These are phyloP conservation scores for Acarapis woodi DNA, from an alignment of 1,140 invertebrate species.

Conservation along the genomic window DNA sequence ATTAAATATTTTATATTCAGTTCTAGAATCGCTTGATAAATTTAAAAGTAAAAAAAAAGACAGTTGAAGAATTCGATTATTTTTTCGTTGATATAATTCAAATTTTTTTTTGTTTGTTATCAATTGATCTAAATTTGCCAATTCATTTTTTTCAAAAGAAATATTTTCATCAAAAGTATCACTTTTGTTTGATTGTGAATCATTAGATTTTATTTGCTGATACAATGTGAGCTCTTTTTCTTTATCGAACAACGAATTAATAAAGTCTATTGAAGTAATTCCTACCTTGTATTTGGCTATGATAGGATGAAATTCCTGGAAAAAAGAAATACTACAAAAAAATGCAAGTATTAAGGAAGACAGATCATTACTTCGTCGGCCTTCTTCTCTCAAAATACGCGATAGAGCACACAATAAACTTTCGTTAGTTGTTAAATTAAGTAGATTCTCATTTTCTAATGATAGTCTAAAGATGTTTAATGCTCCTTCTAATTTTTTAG, in stretches of 20 bases:
- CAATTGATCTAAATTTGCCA: no score
- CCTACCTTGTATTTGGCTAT: conserved; percentile 47
- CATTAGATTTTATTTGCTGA: no score
- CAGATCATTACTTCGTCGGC: conserved; percentile 76
- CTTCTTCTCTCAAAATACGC: conserved; percentile 80
- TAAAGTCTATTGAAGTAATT: conserved; percentile 76
- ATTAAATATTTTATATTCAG: conserved; percentile 90
- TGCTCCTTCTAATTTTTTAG: conserved; percentile 75
- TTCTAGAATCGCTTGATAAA: conserved; percentile 63
- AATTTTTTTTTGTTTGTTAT: no score
- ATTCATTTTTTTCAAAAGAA: no score
- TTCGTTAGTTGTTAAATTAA: conserved; percentile 74
- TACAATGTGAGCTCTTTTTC: no score
- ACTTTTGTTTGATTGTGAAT: no score
- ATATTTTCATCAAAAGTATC: no score
- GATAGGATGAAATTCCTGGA: conserved; percentile 71
- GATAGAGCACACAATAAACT: conserved; percentile 78
- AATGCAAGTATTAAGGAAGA: conserved; percentile 87
- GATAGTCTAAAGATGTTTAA: conserved; percentile 62
- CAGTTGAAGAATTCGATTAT: conserved; percentile 33
- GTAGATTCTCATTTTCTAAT: conserved; percentile 68
- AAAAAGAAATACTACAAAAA: conserved; percentile 93
- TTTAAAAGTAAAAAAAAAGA: conserved; percentile 69
- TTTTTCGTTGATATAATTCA: no score
- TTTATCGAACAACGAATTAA: conserved; percentile 69